A percentile compares a stretch with the other conserved stretches of the same genome.
Evolutionary conservation across 2,888 invertebrate species (phyloP).

Genomic region (Microctonus brassicae): DNA sequence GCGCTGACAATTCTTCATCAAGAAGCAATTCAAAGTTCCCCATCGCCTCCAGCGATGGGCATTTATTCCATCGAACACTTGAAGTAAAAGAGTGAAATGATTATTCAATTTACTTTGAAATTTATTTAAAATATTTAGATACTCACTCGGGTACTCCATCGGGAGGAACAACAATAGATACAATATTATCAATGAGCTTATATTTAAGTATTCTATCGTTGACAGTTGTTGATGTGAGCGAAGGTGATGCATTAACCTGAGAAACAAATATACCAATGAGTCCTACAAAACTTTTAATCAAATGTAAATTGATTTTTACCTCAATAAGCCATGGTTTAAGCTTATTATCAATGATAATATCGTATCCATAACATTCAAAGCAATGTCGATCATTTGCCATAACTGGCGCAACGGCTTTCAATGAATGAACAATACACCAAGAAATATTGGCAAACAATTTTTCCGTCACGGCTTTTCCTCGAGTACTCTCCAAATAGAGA

Average conservation of each 20-base stretch:
- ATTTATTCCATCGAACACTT: constrained; percentile 88
- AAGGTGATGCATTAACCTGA: constrained; percentile 94
- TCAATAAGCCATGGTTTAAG: constrained; percentile 82
- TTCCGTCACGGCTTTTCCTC: constrained; percentile 90
- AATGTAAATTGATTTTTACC: constrained; percentile 45
- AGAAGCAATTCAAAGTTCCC: constrained; percentile 88
- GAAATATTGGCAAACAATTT: constrained; percentile 89
- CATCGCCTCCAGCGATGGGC: constrained; percentile 80
- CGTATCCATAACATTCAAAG: constrained; percentile 95
- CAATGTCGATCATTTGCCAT: constrained; percentile 95
- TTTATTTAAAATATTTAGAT: constrained; percentile 8
- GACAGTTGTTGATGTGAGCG: constrained; percentile 92
- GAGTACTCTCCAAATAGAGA: constrained; percentile 90
- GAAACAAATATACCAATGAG: constrained; percentile 32
- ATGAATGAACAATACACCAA: constrained; percentile 91
- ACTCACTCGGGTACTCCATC: constrained; percentile 88
- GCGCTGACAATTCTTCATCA: constrained; percentile 84
- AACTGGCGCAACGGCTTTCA: constrained; percentile 92
- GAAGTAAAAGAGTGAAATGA: constrained; percentile 16
- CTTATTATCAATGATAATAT: constrained; percentile 94
- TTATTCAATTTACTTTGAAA: background rate
- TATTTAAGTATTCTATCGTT: constrained; percentile 95
- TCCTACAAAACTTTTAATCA: background rate
- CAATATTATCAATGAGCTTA: constrained; percentile 92
- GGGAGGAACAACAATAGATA: constrained; percentile 90